Conservation (phyloP, 2,113 vertebrate species). For the Naja naja region DNA sequence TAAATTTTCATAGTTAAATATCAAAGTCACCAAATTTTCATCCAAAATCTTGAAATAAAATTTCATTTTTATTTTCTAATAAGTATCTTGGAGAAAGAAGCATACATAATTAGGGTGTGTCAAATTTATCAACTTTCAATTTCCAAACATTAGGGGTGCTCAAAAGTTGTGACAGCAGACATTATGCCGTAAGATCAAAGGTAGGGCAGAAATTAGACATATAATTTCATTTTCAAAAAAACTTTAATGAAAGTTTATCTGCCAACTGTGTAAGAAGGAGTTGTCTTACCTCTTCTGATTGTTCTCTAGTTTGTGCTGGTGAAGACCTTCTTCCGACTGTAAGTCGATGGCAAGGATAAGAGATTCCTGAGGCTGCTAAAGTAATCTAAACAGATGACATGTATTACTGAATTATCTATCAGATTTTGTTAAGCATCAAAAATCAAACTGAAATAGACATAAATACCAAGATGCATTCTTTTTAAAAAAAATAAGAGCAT, state of each 20-base stretch:
- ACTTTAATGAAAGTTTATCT: not conserved
- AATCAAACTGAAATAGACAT: slow-evolving; percentile 18
- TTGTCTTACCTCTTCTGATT: slow-evolving; percentile 85
- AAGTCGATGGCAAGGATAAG: slow-evolving; percentile 94
- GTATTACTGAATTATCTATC: not conserved
- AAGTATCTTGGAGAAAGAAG: not conserved
- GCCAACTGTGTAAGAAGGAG: not conserved
- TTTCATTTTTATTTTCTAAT: not conserved
- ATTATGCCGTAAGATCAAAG: not conserved
- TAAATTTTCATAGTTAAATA: not conserved
- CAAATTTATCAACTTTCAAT: too few species aligned
- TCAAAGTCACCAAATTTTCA: not conserved
- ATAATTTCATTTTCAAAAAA: not conserved
- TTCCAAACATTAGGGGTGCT: too few species aligned
- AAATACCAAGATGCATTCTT: not conserved
- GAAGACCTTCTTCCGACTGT: slow-evolving; percentile 91
- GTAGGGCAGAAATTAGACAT: not conserved
- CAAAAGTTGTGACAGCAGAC: not conserved
- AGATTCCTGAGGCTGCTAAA: slow-evolving; percentile 87
- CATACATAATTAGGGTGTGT: not conserved
- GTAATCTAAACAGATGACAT: slow-evolving; percentile 82
- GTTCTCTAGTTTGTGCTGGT: slow-evolving; percentile 84
- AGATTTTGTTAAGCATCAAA: slow-evolving; percentile 2
- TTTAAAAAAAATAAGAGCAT: not conserved
- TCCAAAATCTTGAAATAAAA: not conserved